Evolutionary conservation across 2,113 vertebrate species (phyloP), one percentile per base, ranked within the genome.

Genomic region (Tragelaphus scriptus): DNA sequence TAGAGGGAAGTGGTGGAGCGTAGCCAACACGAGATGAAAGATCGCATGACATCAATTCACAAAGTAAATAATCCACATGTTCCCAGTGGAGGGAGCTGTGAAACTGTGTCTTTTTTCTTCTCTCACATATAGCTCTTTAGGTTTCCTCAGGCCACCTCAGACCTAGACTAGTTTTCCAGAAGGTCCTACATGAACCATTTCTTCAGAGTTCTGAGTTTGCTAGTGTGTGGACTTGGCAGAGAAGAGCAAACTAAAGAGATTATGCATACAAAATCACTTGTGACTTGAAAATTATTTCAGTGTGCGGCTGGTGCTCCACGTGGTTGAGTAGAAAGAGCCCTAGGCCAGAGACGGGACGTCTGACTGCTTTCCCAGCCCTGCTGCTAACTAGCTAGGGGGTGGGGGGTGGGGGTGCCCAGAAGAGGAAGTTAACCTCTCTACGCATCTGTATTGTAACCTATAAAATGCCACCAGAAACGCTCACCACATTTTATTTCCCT

Each of bases 41-140:
- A 84, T 28, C 28, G 23, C 85, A 65, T 94, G 65, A 77, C 77
- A 79, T 90, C 92, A 87, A 30, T 47, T 93, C 86, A 44, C 93
- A 95, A 65, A 97, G 96, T 77, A 87, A 97, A 91, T 75, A 86
- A 40, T 28, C 84, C 9, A 17, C 91, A n/a, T 30, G 86, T 96
- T 40, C 56, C 36, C 71, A 63, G 32, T 0, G 40, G 47, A 55
- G 92, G 88, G n/a, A 25, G 40, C 51, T 85, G 81, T 80, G 82
- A 84, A 15, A 30, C 19, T 6, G 55, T 63, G 23, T 49, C 28
- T 19, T 51, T 81, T 51, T 55, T 49, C 61, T 79, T 59, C 12
- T 56, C 10, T 59, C 40, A 32, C 56, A 79, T 14, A 32, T 26
- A 71, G 12, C 15, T 53, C 25, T 87, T 85, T 47, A 40, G 21